A percentile compares a stretch with the other conserved stretches of the same genome.
Conservation (phyloP, 53 echinoderm and acorn worm genomes). For the Holothuria leucospilota region DNA sequence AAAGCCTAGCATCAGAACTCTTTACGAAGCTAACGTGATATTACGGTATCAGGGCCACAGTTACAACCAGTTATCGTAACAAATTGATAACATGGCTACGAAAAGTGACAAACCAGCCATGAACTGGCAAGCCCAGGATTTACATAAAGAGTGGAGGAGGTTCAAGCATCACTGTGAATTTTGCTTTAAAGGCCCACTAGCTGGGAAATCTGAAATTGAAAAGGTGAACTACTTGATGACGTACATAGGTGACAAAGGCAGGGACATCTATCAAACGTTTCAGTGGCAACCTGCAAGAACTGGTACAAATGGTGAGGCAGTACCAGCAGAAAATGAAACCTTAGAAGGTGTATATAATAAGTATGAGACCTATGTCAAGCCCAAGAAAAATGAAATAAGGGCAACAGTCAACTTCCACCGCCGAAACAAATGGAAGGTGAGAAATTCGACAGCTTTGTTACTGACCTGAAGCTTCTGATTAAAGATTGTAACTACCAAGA, state of each 20-base stretch:
- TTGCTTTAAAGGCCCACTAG: conserved; percentile 67
- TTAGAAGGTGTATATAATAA: conserved; percentile 66
- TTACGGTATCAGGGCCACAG: no score
- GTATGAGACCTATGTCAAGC: conserved; percentile 69
- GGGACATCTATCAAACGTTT: conserved; percentile 68
- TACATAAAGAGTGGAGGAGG: conserved; percentile 58
- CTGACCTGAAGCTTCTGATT: conserved; percentile 67
- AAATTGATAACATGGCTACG: background rate
- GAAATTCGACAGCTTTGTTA: conserved; percentile 73
- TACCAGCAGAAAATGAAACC: conserved; percentile 66
- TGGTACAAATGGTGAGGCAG: background rate
- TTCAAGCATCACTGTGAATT: conserved; percentile 67
- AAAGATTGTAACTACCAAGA: conserved; percentile 74
- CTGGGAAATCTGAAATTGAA: conserved; percentile 66
- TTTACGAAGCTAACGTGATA: no score
- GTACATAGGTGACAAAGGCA: conserved; percentile 73
- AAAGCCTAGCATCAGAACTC: no score
- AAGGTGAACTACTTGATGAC: conserved; percentile 76
- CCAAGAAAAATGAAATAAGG: conserved; percentile 66
- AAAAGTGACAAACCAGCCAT: conserved; percentile 43
- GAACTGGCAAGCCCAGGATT: conserved; percentile 50
- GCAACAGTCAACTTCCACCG: conserved; percentile 74
- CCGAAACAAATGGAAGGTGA: conserved; percentile 63
- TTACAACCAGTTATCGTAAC: no score
- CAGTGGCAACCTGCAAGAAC: conserved; percentile 45